Percentiles rank a stretch among this genome's conserved stretches.
Evolutionary conservation across 2,888 invertebrate genomes (phyloP).

Genomic region (Nemurella pictetii): DNA sequence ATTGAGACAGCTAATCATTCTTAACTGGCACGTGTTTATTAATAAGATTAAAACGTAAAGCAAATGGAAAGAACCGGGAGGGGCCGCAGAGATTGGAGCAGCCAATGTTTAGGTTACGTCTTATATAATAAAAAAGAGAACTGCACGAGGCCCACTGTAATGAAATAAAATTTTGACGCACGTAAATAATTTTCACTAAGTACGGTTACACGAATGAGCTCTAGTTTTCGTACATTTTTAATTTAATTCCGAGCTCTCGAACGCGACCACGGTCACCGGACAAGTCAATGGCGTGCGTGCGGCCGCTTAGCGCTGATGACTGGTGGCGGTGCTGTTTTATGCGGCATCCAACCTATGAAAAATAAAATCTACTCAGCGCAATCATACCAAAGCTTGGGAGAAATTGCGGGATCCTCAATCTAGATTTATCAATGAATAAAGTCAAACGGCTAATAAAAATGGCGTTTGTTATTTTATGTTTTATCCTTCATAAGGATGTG

Average conservation of each 20-base stretch:
- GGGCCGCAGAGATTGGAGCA: slow-evolving; percentile 58
- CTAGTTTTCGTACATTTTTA: slow-evolving; percentile 3
- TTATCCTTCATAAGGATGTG: too few species aligned
- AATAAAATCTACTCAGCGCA: slow-evolving; percentile 14
- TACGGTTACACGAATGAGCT: not conserved
- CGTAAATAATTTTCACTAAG: slow-evolving; percentile 33
- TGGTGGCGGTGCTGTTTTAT: slow-evolving; percentile 11
- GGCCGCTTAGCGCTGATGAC: not conserved
- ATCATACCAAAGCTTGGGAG: not conserved
- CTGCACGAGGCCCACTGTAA: not conserved
- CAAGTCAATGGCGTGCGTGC: not conserved
- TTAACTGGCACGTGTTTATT: slow-evolving; percentile 65
- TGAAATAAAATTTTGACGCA: slow-evolving; percentile 26
- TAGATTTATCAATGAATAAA: not conserved
- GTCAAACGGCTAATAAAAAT: not conserved
- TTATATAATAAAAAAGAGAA: slow-evolving; percentile 4
- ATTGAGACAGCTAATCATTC: slow-evolving; percentile 74
- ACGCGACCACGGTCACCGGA: not conserved
- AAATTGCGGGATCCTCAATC: slow-evolving; percentile 16
- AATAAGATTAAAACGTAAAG: slow-evolving; percentile 69
- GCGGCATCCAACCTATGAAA: slow-evolving; percentile 25
- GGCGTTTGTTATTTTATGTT: not conserved
- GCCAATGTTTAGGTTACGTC: slow-evolving; percentile 66
- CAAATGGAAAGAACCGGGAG: slow-evolving; percentile 63
- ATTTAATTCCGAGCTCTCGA: not conserved